Evolutionary conservation across 2,797 vertebrate species (phyloP), one percentile per base, ranked within the genome.

Genomic region (Mus spretus): DNA sequence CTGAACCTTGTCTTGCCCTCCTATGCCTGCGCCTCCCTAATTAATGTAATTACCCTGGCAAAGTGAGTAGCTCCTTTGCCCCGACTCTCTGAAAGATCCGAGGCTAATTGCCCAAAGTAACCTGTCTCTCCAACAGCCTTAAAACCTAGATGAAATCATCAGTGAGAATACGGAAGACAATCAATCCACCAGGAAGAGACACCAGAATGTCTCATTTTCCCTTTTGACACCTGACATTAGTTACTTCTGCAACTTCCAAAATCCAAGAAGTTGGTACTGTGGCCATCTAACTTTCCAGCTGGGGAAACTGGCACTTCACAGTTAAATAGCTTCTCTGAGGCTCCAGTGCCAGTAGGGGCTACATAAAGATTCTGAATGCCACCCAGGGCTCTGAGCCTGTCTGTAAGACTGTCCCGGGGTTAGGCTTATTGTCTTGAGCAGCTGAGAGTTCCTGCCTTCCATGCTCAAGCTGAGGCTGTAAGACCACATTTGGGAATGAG

Each of bases 91-190:
- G 8, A 6, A 61, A 6, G 24, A 74, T 2, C 4, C 6, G 15
- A 88, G 70, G 79, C 72, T 92, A 75, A 89, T 1, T 72, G 57
- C 31, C 61, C 80, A 20, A 15, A 8, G 37, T 50, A 59, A 37
- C n/a, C 19, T 63, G 31, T 26, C 63, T 89, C 85, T 86, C 83
- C 34, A 14, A 44, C 4, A 26, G 93, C 61, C 84, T 94, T 79
- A 80, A 96, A 94, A 81, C 53, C 78, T 26, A 93, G 92, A 91
- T 34, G n/a, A 81, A 93, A 75, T 26, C 55, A 34, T 82, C 75
- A 28, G 10, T 14, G 37, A 94, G 50, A 61, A 57, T 13, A 22
- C 80, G 28, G 31, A 31, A 34, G 53, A 74, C 55, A 65, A 44
- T 17, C 55, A 61, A 37, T 22, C 34, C 37, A 3, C 87, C 26